Evolutionary conservation across 2,888 invertebrate species (phyloP).

Genomic region (Diachrysia chrysitis): DNA sequence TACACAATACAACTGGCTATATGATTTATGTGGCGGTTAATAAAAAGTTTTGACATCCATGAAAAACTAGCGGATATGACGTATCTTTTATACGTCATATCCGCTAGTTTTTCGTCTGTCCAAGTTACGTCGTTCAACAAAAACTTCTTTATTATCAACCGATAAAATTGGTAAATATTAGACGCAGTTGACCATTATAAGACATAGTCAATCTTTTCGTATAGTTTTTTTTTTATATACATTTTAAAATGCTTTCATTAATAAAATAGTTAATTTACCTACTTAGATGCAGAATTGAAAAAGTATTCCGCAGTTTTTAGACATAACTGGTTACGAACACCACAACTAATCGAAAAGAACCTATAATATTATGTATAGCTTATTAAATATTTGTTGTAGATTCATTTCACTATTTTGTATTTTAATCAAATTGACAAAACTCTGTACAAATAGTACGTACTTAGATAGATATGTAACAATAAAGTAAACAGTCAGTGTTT

Average conservation of each 20-base stretch:
- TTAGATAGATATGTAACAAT: constrained; percentile 10
- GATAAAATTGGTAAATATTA: neutral
- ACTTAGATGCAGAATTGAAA: too few species aligned
- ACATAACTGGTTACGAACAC: neutral
- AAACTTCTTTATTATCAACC: neutral
- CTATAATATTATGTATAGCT: neutral
- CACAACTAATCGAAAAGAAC: neutral
- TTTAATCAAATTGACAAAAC: neutral
- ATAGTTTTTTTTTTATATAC: too few species aligned
- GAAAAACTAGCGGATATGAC: too few species aligned
- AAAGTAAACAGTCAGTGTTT: constrained; percentile 30
- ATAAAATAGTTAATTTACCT: too few species aligned
- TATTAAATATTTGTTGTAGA: neutral
- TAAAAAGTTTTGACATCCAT: neutral
- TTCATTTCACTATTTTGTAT: neutral
- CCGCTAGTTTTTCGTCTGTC: neutral
- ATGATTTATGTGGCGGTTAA: neutral
- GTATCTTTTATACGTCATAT: neutral
- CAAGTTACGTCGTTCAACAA: neutral
- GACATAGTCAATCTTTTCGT: neutral
- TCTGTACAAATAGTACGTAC: constrained; percentile 3
- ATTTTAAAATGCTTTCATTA: too few species aligned
- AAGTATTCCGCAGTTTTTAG: too few species aligned
- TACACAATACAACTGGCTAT: neutral
- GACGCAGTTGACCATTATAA: neutral